A percentile compares a stretch with the other conserved stretches of the same genome.
Evolutionary conservation across 2,888 invertebrate genomes (phyloP).

Genomic region (Gari tellinella): DNA sequence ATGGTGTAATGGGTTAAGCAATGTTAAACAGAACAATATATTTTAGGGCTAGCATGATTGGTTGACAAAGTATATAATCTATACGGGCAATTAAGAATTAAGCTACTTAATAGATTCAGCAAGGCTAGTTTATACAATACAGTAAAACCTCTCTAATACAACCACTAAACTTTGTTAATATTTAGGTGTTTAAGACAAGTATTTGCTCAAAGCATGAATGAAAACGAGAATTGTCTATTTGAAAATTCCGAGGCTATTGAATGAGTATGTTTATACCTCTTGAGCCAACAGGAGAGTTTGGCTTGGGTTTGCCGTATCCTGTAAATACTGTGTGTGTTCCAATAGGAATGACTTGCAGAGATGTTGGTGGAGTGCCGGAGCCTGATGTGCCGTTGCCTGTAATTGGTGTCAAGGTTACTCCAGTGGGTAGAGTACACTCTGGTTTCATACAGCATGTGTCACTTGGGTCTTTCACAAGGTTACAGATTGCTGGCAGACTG

Average conservation of each 20-base stretch:
- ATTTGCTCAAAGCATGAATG: not conserved
- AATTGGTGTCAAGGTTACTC: conserved; percentile 57
- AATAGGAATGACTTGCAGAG: conserved; percentile 66
- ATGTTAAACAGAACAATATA: too few relatives aligned
- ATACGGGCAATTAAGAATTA: too few relatives aligned
- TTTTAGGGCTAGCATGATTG: too few relatives aligned
- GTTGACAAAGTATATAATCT: too few relatives aligned
- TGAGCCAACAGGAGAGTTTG: conserved; percentile 11
- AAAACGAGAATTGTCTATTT: too few relatives aligned
- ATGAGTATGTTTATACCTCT: too few relatives aligned
- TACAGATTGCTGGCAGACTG: conserved; percentile 69
- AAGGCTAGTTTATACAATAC: too few relatives aligned
- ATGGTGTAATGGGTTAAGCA: too few relatives aligned
- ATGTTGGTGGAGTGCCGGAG: conserved; percentile 62
- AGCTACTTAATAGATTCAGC: too few relatives aligned
- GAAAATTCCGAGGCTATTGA: too few relatives aligned
- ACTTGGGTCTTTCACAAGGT: conserved; percentile 63
- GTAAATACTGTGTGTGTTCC: conserved; percentile 69
- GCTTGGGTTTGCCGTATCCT: conserved; percentile 62
- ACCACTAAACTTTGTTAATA: too few relatives aligned
- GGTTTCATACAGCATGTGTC: conserved; percentile 73
- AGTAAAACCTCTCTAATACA: too few relatives aligned
- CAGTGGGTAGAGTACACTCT: conserved; percentile 56
- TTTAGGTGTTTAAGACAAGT: not conserved
- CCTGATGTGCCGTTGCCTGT: conserved; percentile 46